These are phyloP conservation scores for Gouania willdenowi DNA, from an alignment of 2,797 vertebrate species.

Conservation along the genomic window DNA sequence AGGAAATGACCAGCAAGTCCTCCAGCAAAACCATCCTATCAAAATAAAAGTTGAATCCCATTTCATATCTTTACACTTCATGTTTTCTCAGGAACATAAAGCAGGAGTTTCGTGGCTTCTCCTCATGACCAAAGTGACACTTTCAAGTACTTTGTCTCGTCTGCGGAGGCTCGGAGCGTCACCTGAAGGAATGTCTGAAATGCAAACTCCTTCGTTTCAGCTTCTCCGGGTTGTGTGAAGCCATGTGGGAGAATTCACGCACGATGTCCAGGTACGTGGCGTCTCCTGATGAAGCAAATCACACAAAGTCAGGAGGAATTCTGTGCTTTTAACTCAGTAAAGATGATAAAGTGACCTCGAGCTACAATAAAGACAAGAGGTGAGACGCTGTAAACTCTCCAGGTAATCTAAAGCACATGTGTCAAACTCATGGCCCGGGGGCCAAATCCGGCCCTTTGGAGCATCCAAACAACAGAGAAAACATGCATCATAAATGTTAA, in stretches of 20 bases:
- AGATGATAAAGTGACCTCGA: no score
- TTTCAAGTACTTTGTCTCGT: constrained; percentile 29
- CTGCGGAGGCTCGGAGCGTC: constrained; percentile 5
- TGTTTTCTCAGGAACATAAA: constrained; percentile 3
- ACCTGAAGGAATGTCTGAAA: constrained; percentile 81
- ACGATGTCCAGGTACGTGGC: constrained; percentile 88
- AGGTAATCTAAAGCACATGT: no score
- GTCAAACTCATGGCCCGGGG: no score
- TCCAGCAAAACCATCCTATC: constrained; percentile 25
- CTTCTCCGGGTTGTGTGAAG: constrained; percentile 88
- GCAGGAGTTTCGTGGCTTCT: neutral
- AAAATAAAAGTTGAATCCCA: constrained; percentile 25
- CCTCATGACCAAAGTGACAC: constrained; percentile 16
- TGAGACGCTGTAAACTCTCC: no score
- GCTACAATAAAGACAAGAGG: no score
- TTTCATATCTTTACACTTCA: neutral
- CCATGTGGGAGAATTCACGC: constrained; percentile 89
- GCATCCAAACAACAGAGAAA: no score
- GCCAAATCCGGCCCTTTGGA: no score
- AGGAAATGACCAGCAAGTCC: constrained; percentile 75
- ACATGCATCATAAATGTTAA: no score
- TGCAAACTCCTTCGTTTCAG: constrained; percentile 83
- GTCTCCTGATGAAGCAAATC: constrained; percentile 73
- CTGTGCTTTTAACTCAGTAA: constrained; percentile 9
- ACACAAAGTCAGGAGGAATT: neutral